phyloP scores from a whole-genome alignment of 2,113 vertebrate genomes.

The Tupaia tana region DNA sequence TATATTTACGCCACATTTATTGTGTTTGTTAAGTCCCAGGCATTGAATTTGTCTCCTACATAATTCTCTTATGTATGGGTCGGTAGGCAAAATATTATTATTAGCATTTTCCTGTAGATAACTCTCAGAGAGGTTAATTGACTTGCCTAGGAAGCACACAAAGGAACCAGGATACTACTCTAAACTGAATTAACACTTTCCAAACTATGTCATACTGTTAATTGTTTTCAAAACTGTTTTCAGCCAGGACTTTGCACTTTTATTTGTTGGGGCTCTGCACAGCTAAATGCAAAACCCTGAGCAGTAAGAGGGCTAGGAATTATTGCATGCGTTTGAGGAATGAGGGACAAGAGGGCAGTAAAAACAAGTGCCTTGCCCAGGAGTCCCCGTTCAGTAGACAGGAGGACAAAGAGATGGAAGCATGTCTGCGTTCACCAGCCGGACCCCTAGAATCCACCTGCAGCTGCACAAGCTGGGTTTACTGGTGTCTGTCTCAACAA shows the following conservation, averaged over 20 bases:
- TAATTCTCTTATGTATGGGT: not conserved
- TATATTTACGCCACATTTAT: not conserved
- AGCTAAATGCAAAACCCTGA: not conserved
- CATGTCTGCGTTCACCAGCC: not conserved
- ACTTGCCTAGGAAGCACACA: not conserved
- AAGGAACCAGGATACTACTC: not conserved
- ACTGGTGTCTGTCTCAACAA: not conserved
- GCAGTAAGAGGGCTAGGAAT: not conserved
- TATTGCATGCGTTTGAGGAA: not conserved
- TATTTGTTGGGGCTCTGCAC: not conserved
- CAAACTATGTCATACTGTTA: not conserved
- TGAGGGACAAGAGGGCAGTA: not conserved
- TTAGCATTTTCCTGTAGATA: not conserved
- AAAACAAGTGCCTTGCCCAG: not conserved
- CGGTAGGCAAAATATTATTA: not conserved
- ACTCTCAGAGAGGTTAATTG: not conserved
- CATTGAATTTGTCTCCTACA: not conserved
- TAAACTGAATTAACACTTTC: not conserved
- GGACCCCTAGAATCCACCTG: not conserved
- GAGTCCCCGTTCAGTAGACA: too few species aligned
- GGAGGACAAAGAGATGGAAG: not conserved
- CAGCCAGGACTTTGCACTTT: not conserved
- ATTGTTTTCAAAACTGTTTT: constrained; percentile 24
- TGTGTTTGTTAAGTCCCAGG: not conserved
- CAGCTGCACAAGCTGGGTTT: not conserved